Percentiles rank a stretch among this genome's conserved stretches.
Evolutionary conservation across 2,888 invertebrate genomes (phyloP).

Genomic region (Brachyopa scutellaris): DNA sequence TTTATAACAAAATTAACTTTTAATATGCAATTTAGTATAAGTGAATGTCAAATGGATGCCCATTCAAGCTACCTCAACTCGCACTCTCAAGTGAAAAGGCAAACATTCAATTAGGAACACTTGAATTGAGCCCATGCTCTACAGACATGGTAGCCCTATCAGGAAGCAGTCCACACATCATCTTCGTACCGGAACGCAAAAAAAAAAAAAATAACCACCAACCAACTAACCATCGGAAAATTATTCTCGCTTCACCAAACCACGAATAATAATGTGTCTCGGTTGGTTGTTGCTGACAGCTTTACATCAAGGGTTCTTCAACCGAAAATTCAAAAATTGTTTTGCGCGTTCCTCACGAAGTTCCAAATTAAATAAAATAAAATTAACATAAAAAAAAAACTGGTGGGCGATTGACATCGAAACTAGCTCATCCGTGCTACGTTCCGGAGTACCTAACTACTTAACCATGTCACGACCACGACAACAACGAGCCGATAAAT

Average conservation of each 20-base stretch:
- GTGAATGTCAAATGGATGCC: conserved; percentile 19
- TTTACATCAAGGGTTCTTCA: conserved; percentile 49
- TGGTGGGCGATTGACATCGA: conserved; percentile 25
- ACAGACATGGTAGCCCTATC: conserved; percentile 55
- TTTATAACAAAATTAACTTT: conserved; percentile 24
- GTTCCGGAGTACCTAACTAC: neutral
- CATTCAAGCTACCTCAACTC: conserved; percentile 6
- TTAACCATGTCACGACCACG: conserved; percentile 19
- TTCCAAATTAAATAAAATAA: conserved; percentile 42
- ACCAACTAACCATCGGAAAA: conserved; percentile 35
- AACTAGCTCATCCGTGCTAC: conserved; percentile 60
- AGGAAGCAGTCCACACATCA: conserved; percentile 54
- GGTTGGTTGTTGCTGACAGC: conserved; percentile 56
- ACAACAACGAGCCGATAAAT: neutral
- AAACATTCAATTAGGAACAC: conserved; percentile 49
- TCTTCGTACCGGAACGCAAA: conserved; percentile 22
- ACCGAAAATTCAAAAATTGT: conserved; percentile 32
- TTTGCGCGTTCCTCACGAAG: conserved; percentile 14
- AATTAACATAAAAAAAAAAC: conserved; percentile 60
- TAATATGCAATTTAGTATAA: conserved; percentile 17
- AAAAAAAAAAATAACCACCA: conserved; percentile 1
- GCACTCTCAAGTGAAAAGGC: neutral
- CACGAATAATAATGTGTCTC: conserved; percentile 54
- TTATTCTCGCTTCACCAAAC: conserved; percentile 61
- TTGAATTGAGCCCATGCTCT: conserved; percentile 27